Evolutionary conservation across 2,113 vertebrate genomes (phyloP).

Genomic region (Sinocyclocheilus anshuiensis): DNA sequence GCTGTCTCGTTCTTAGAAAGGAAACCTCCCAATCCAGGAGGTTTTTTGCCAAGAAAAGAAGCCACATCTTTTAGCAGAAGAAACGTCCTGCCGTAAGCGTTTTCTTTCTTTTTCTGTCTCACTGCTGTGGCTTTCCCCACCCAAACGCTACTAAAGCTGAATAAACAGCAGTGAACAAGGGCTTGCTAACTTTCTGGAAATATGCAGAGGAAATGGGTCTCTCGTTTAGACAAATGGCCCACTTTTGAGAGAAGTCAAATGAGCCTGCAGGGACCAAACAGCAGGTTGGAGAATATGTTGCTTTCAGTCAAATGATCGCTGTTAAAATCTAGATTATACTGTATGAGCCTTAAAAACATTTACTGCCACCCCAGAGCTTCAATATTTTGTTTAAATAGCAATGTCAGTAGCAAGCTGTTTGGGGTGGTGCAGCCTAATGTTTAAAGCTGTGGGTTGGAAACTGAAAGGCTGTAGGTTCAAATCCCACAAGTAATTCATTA

Average conservation of each 20-base stretch:
- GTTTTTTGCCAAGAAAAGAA: constrained; percentile 56
- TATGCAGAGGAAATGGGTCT: constrained; percentile 47
- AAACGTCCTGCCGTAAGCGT: constrained; percentile 13
- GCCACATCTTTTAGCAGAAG: constrained; percentile 51
- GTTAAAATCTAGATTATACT: background rate
- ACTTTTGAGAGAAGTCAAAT: constrained; percentile 35
- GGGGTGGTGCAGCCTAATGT: background rate
- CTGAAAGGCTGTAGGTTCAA: background rate
- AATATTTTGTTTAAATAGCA: constrained; percentile 1
- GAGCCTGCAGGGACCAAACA: constrained; percentile 35
- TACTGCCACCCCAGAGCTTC: background rate
- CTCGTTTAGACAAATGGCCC: constrained; percentile 42
- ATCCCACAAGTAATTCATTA: background rate
- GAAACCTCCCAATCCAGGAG: constrained; percentile 62
- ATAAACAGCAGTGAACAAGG: constrained; percentile 65
- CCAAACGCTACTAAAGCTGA: constrained; percentile 68
- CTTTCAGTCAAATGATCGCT: background rate
- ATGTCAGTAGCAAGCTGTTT: background rate
- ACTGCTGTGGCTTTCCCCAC: constrained; percentile 62
- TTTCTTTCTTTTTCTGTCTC: constrained; percentile 51
- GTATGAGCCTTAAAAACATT: background rate
- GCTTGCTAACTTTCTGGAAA: constrained; percentile 49
- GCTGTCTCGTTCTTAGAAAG: constrained; percentile 66
- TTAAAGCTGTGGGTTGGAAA: background rate
- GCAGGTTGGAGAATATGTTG: constrained; percentile 35